Conservation (phyloP, 2,113 vertebrate species). For the Hippocampus barbouri region DNA sequence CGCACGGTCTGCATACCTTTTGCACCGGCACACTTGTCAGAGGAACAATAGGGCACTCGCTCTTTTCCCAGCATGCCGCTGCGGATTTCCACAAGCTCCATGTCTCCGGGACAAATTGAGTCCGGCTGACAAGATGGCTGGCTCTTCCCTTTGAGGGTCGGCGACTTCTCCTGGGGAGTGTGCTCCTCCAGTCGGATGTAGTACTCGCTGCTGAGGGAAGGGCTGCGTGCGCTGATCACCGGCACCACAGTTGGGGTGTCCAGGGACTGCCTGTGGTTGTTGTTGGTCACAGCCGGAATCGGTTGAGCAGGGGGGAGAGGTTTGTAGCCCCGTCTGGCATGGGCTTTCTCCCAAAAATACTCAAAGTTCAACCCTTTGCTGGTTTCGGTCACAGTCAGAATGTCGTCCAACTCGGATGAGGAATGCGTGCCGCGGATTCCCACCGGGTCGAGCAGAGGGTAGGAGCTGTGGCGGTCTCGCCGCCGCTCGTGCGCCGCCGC, state of each 20-base stretch:
- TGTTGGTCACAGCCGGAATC: slow-evolving; percentile 70
- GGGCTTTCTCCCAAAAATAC: slow-evolving; percentile 90
- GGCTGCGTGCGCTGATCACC: slow-evolving; percentile 88
- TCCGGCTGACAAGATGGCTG: slow-evolving; percentile 36
- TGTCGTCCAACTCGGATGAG: slow-evolving; percentile 82
- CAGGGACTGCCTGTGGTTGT: slow-evolving; percentile 78
- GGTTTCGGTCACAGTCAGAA: slow-evolving; percentile 88
- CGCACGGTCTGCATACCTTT: slow-evolving; percentile 65
- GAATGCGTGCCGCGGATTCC: slow-evolving; percentile 68
- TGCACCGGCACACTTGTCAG: slow-evolving; percentile 43
- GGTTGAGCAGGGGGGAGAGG: slow-evolving; percentile 73
- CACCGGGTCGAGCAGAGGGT: slow-evolving; percentile 80
- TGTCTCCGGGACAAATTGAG: slow-evolving; percentile 59
- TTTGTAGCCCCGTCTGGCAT: slow-evolving; percentile 79
- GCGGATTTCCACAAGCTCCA: slow-evolving; percentile 75
- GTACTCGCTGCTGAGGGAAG: slow-evolving; percentile 87
- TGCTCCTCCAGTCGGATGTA: slow-evolving; percentile 90
- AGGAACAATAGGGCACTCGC: slow-evolving; percentile 53
- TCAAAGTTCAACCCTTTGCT: slow-evolving; percentile 91
- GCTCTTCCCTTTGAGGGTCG: slow-evolving; percentile 61
- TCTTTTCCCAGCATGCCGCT: slow-evolving; percentile 68
- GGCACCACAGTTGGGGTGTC: slow-evolving; percentile 88
- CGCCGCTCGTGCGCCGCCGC: slow-evolving; percentile 60
- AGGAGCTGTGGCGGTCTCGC: slow-evolving; percentile 70
- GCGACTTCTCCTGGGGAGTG: slow-evolving; percentile 75